Base-by-base conservation (phyloP, 1,140 invertebrate genomes). In the Aplysia californica region DNA sequence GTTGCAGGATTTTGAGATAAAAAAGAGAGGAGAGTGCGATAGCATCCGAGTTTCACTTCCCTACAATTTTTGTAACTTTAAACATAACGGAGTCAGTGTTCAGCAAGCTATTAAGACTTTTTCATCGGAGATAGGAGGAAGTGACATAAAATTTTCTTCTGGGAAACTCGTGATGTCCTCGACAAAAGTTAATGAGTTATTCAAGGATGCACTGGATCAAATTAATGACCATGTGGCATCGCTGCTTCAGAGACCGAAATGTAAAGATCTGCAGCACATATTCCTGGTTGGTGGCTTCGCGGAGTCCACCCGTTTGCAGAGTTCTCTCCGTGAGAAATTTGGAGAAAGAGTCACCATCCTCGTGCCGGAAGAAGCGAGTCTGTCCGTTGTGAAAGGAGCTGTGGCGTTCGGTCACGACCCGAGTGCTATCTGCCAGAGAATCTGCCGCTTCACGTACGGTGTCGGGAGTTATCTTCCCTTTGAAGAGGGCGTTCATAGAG, bases 241-340 rank as follows among this genome's bases (percentile, higher is more conserved):
- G n/a, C 72, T 87, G 15, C 78, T 88, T 29, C 74, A 83, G 21
- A 84, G 81, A 65, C 81, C 84, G 5, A 87, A 84, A 78, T 75
- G 84, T 41, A 87, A 85, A 80, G 88, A 88, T 29, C 85, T 92
- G 3, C 86, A 89, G 35, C 91, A 91, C 77, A 87, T 93, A 66
- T 93, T 93, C 83, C 85, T 93, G 21, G 92, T 93, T 41, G 92
- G 92, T 44, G 92, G 92, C 18, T 93, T 93, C 82, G 90, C 92
- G 3, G 92, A 92, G 81, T 92, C 91, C 0, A 85, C 88, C 55
- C 87, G 92, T 29, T 86, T 93, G 10, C 92, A 93, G 86, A 86
- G 88, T 41, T 89, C 90, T 74, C 88, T 92, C 4, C 85, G 90
- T 58, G 84, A 88, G 31, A 85, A 87, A 31, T 92, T 92, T 82